A percentile compares a stretch with the other conserved stretches of the same genome.
Conservation (phyloP, 2,888 invertebrate genomes). For the Phlogophora meticulosa region DNA sequence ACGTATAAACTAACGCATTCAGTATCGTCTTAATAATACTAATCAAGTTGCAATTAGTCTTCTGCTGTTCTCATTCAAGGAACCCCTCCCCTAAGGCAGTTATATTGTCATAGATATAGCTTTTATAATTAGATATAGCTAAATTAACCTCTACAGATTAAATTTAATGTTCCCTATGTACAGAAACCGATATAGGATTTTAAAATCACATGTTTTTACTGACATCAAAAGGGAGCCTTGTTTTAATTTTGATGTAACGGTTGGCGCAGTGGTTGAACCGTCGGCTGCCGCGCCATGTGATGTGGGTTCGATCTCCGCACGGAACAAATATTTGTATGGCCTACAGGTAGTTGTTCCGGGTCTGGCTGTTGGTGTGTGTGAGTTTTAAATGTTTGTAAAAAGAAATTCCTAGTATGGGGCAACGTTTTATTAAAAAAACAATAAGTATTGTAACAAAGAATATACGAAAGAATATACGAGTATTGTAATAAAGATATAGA, state of each 20-base stretch:
- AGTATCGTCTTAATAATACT: constrained; percentile 10
- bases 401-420: too few species aligned
- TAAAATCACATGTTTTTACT: not conserved
- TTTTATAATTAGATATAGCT: constrained; percentile 9
- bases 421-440: too few species aligned
- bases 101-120: constrained; percentile 10
- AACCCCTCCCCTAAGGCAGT: constrained; percentile 1
- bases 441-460: too few species aligned
- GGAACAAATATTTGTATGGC: too few species aligned
- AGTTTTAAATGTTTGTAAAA: too few species aligned
- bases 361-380: too few species aligned
- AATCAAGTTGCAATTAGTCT: constrained; percentile 36
- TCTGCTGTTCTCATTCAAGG: constrained; percentile 9
- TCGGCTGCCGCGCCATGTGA: too few species aligned
- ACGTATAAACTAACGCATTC: not conserved
- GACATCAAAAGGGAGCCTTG: not conserved
- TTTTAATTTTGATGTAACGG: not conserved
- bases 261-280: too few species aligned
- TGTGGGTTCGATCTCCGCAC: too few species aligned
- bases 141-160: not conserved
- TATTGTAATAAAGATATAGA: not conserved
- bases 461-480: too few species aligned
- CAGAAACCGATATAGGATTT: not conserved
- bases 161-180: not conserved
- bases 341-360: too few species aligned